These are phyloP conservation scores for Digitonthophagus gazella DNA, from an alignment of 2,888 invertebrate species.

Conservation along the genomic window DNA sequence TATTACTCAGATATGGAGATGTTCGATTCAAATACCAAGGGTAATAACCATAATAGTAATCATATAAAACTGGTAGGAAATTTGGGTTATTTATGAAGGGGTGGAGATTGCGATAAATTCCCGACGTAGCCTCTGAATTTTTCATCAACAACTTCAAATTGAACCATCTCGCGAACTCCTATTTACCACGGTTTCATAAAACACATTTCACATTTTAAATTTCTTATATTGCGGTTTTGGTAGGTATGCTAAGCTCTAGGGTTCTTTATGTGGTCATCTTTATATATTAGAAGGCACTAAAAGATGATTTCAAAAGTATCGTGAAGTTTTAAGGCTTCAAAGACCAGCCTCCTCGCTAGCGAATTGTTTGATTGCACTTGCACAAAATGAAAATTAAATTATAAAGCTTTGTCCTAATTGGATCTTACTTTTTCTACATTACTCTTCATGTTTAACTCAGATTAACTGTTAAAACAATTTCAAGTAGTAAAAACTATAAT, in stretches of 20 bases:
- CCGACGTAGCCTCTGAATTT: background rate
- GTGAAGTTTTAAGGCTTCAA: no score
- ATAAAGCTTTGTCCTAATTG: background rate
- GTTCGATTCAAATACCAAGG: background rate
- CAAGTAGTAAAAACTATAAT: background rate
- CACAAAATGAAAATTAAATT: background rate
- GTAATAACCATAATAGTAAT: background rate
- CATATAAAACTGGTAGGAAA: constrained; percentile 1
- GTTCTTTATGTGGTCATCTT: no score
- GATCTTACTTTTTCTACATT: background rate
- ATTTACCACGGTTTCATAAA: constrained; percentile 6
- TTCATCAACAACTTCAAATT: constrained; percentile 10
- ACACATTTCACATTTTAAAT: background rate
- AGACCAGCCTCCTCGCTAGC: background rate
- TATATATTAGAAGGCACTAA: no score
- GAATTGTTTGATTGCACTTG: background rate
- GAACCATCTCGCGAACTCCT: background rate
- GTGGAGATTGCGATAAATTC: constrained; percentile 4
- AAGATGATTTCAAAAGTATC: no score
- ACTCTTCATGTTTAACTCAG: background rate
- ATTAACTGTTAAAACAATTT: background rate
- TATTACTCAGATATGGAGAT: background rate
- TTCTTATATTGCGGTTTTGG: no score
- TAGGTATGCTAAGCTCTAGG: no score
- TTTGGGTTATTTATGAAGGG: constrained; percentile 9